phyloP scores from a whole-genome alignment of 2,888 invertebrate species.

The Hydraecia micacea region DNA sequence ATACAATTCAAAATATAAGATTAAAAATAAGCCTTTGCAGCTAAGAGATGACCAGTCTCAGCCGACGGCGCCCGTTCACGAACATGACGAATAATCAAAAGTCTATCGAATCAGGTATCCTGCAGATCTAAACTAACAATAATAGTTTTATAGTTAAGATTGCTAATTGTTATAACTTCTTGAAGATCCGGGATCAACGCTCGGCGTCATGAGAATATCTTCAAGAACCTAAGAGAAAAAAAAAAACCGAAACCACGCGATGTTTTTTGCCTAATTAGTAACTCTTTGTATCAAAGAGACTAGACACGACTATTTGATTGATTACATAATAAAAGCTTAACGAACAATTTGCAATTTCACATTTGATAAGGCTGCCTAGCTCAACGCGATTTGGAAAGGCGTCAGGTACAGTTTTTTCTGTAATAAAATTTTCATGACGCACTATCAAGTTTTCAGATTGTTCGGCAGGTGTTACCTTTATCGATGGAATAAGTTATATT shows the following conservation, averaged over 20 bases:
- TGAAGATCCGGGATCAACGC: conserved; percentile 57
- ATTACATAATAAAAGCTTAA: conserved; percentile 20
- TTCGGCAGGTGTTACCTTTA: background rate
- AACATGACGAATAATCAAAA: too few relatives aligned
- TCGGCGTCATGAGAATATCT: conserved; percentile 10
- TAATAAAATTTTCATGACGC: background rate
- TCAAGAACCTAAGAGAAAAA: background rate
- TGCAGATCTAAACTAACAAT: conserved; percentile 13
- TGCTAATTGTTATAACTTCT: conserved; percentile 31
- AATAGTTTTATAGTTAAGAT: conserved; percentile 15
- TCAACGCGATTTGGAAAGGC: background rate
- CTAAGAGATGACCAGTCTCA: too few relatives aligned
- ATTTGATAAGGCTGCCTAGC: background rate
- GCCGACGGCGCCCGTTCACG: too few relatives aligned
- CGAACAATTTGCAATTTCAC: conserved; percentile 20
- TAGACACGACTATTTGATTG: background rate
- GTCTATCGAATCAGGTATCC: conserved; percentile 8
- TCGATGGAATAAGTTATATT: too few relatives aligned
- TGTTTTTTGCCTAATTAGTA: conserved; percentile 25
- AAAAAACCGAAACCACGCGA: background rate
- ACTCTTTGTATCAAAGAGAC: conserved; percentile 7
- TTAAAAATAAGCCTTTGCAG: too few relatives aligned
- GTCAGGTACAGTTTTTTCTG: background rate
- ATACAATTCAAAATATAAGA: too few relatives aligned
- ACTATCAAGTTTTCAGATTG: background rate